Base-by-base conservation (phyloP, 2,113 vertebrate species). In the Lycaon pictus region DNA sequence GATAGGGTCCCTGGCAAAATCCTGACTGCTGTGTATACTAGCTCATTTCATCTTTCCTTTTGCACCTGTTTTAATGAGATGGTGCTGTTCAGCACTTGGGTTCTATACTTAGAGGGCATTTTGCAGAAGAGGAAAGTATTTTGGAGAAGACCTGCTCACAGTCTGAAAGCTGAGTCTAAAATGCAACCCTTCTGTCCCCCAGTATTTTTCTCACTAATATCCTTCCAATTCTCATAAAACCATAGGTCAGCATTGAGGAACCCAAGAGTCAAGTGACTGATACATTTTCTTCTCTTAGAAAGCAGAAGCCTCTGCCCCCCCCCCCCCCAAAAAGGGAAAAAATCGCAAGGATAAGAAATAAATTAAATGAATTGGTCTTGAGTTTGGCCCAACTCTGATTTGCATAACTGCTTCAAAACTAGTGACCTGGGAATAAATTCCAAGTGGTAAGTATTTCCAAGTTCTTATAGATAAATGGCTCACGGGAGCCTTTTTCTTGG, bases 361-460 rank as follows among this genome's bases (percentile, higher is more conserved):
- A 92, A 93, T 72, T 53, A 82, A 76, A 43, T 27, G 67, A 86
- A 53, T 74, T 55, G 35, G 25, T 86, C 95, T 86, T 82, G 27
- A 74, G 58, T 27, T 83, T 89, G 69, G 12, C 51, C 56, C 77
- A 82, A 89, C 56, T 94, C 85, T 86, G 62, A 93, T 95, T 93
- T 97, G 62, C 90, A 86, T 96, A 97, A 93, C 79, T 85, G 51
- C 85, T 85, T 96, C 72, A 89, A 65, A 96, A 92, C 82, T 55
- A 86, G 88, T 69, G 76, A 96, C 67, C 88, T 88, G 93, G 94
- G 96, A 92, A 94, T 97, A 93, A 91, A 67, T 94, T 96, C 95
- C 96, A 98, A 96, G 81, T 67, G 62, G 84, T 94, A 95, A 85
- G 81, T 81, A 96, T 96, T 97, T 96, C 60, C 60, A 90, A 81